A percentile compares a stretch with the other conserved stretches of the same genome.
phyloP scores from a whole-genome alignment of 2,888 invertebrate genomes.

The Troilus luridus region DNA sequence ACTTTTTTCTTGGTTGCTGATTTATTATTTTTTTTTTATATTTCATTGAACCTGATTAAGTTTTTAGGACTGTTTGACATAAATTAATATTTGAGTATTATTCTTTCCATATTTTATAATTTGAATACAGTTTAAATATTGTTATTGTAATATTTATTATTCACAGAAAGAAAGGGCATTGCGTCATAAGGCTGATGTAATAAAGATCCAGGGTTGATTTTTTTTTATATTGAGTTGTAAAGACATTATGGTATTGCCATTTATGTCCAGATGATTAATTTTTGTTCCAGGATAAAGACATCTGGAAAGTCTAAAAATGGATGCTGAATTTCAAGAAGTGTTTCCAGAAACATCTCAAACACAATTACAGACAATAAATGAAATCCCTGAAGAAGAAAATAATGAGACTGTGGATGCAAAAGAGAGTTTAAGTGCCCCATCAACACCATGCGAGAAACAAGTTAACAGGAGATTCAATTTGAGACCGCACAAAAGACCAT shows the following conservation, averaged over 20 bases:
- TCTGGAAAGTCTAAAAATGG: constrained; percentile 13
- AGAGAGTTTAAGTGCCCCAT: not conserved
- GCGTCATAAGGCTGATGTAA: too few species aligned
- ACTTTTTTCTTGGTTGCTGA: too few species aligned
- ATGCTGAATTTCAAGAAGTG: constrained; percentile 50
- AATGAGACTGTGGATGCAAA: constrained; percentile 8
- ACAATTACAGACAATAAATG: constrained; percentile 45
- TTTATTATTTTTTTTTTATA: not conserved
- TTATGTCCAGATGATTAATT: not conserved
- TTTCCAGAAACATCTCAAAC: constrained; percentile 54
- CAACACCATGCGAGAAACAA: constrained; percentile 49
- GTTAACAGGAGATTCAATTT: constrained; percentile 59
- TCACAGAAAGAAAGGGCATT: too few species aligned
- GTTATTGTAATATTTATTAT: too few species aligned
- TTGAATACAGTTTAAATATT: too few species aligned
- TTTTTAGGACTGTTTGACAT: too few species aligned
- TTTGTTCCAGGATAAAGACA: constrained; percentile 41
- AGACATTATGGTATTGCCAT: not conserved
- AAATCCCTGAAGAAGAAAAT: constrained; percentile 52
- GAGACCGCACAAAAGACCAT: constrained; percentile 55
- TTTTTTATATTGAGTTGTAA: not conserved
- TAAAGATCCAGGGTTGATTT: too few species aligned
- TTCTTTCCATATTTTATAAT: too few species aligned
- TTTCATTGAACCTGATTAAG: not conserved
- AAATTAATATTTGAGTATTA: too few species aligned